Base-by-base conservation (phyloP, 2,797 vertebrate species). In the Pangasius macronema region DNA sequence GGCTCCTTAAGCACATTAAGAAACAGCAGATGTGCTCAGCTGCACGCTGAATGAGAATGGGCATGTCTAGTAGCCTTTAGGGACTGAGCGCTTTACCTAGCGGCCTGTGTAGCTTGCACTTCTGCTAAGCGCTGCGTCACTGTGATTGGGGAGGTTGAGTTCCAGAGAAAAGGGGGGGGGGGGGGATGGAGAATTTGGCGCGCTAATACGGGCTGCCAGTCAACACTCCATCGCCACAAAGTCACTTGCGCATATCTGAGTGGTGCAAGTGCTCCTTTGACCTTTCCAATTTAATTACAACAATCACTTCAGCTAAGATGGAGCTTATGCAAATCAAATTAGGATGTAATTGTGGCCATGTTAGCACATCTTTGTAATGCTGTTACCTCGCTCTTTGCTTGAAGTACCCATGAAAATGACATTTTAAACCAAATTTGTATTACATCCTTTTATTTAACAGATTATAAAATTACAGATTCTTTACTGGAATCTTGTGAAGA, bases 21-120 rank as follows among this genome's bases (percentile, higher is more conserved):
- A 92, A 88, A 88, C 89, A 89, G 91, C 95, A 95, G 94, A 95
- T 95, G 94, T 92, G 94, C 93, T 94, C 93, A 87, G 91, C 91
- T 94, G 94, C 95, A 94, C 92, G 86, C 91, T 93, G 95, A 94
- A 95, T 95, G 91, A 94, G 91, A 95, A 95, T 94, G 20, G 91
- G 88, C 90, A 93, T 10, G 92, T 95, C 93, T 94, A 90, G 89
- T 93, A 92, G 91, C 92, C 92, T 94, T 93, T 72, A 65, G 93
- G 93, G 93, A 93, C 59, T 3, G 39, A 53, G 65, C 82, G 49
- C 79, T 85, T 80, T 59, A 89, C 68, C 77, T 84, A 33, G 36
- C 57, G 55, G 86, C 67, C 72, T 82, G 76, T 30, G 59, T 67
- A 86, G 65, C 82, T 16, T 83, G 72, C 55, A 13, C 27, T 70